Base-by-base conservation (phyloP, 2,113 vertebrate genomes). In the Balaenoptera acutorostrata region DNA sequence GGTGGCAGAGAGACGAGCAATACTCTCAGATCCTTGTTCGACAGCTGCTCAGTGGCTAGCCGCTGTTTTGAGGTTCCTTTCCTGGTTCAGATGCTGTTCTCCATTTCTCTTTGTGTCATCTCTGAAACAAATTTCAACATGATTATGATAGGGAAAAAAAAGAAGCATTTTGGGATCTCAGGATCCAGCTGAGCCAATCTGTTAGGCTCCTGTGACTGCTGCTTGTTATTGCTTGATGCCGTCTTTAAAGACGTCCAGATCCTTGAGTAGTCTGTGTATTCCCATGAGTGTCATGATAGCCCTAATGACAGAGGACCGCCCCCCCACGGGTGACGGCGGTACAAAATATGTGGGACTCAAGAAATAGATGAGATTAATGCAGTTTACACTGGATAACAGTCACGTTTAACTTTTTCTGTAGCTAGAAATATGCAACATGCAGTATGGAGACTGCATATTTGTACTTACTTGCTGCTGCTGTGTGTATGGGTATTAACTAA, bases 41-140 rank as follows among this genome's bases (percentile, higher is more conserved):
- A 1, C 95, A 94, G 64, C 88, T 78, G 78, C 25, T 85, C 27
- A 0, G 27, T 13, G 46, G 5, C 57, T n/a, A 72, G 59, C 74
- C 86, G 66, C 94, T 93, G 77, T 52, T 86, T 33, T 0, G 13
- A 29, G 57, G 2, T 92, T 92, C 27, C 46, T 90, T 66, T 78
- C 81, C 29, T 69, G 69, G 31, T 61, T 85, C 59, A 29, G 41
- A 31, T 31, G 44, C 77, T 78, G 52, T 69, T 74, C 90, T 86
- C 59, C 71, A n/a, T 23, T 93, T 80, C 66, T 92, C 39, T 78
- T 17, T 64, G 77, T 55, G 4, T 94, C 82, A 57, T 98, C 81
- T 68, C 21, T 9, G 33, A 46, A 96, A 39, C 71, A 93, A 97
- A 59, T 89, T 91, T 75, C 97, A 97, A 71, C 77, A 4, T 80